Conservation (phyloP, 2,797 vertebrate genomes). For the Macroramphosus scolopax region DNA sequence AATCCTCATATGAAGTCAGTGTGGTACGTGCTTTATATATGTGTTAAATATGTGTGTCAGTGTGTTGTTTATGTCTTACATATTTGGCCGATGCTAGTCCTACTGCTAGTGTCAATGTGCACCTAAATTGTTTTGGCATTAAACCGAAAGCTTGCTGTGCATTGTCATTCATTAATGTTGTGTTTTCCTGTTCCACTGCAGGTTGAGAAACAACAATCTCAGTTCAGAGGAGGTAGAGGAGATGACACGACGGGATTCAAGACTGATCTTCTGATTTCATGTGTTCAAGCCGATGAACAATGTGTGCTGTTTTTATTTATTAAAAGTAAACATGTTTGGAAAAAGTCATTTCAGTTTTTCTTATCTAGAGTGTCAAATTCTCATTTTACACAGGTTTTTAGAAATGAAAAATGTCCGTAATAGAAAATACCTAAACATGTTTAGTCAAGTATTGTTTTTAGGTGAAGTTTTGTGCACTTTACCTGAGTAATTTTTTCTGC, state of each 20-base stretch:
- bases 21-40: slow-evolving; percentile 83
- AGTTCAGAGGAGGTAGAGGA: slow-evolving; percentile 73
- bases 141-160: not conserved
- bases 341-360: not conserved
- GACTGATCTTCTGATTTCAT: slow-evolving; percentile 72
- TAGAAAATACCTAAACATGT: no score
- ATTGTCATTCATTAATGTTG: not conserved
- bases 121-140: no score
- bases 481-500: no score
- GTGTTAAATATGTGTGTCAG: no score
- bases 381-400: no score
- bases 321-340: not conserved
- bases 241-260: slow-evolving; percentile 69
- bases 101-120: slow-evolving; percentile 2
- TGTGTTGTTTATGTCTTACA: slow-evolving; percentile 2
- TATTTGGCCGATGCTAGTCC: no score
- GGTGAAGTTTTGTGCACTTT: no score
- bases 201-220: slow-evolving; percentile 82
- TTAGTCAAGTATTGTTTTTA: no score
- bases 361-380: not conserved
- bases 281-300: not conserved
- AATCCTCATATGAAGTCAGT: slow-evolving; percentile 78
- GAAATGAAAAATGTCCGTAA: no score
- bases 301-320: slow-evolving; percentile 32
- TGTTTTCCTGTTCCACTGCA: slow-evolving; percentile 46